These are phyloP conservation scores for Criorhina ranunculi DNA, from an alignment of 2,888 invertebrate genomes.

Conservation along the genomic window DNA sequence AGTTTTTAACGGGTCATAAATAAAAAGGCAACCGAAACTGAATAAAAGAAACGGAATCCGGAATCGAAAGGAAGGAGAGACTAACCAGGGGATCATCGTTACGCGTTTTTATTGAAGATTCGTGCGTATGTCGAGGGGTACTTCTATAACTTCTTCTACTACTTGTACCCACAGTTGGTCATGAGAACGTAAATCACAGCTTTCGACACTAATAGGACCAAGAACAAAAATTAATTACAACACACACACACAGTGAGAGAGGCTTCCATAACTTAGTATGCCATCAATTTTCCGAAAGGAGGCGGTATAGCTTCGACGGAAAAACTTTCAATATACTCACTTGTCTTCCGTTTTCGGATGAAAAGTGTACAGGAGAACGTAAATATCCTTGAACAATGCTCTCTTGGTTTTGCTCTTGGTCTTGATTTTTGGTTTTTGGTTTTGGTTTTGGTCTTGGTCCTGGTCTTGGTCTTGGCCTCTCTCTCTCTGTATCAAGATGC, in stretches of 20 bases:
- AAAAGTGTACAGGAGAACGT: slow-evolving; percentile 14
- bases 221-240: slow-evolving; percentile 73
- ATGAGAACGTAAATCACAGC: slow-evolving; percentile 63
- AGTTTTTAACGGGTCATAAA: slow-evolving; percentile 67
- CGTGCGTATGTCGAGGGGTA: slow-evolving; percentile 34
- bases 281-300: slow-evolving; percentile 55
- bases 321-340: slow-evolving; percentile 22
- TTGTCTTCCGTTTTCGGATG: slow-evolving; percentile 5
- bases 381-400: slow-evolving; percentile 49
- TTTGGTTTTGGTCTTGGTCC: slow-evolving; percentile 1
- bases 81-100: slow-evolving; percentile 18
- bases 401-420: slow-evolving; percentile 6
- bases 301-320: neutral
- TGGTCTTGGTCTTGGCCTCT: neutral
- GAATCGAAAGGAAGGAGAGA: slow-evolving; percentile 14
- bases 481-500: slow-evolving; percentile 14
- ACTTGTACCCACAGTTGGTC: slow-evolving; percentile 50
- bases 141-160: no score
- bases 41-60: slow-evolving; percentile 16
- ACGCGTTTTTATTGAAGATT: slow-evolving; percentile 36
- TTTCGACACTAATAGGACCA: slow-evolving; percentile 67
- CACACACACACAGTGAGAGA: slow-evolving; percentile 49
- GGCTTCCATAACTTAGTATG: slow-evolving; percentile 52
- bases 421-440: slow-evolving; percentile 7
- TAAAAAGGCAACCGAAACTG: slow-evolving; percentile 22